Conservation (phyloP, 2,113 vertebrate species). For the Nothobranchius kuhntae region DNA sequence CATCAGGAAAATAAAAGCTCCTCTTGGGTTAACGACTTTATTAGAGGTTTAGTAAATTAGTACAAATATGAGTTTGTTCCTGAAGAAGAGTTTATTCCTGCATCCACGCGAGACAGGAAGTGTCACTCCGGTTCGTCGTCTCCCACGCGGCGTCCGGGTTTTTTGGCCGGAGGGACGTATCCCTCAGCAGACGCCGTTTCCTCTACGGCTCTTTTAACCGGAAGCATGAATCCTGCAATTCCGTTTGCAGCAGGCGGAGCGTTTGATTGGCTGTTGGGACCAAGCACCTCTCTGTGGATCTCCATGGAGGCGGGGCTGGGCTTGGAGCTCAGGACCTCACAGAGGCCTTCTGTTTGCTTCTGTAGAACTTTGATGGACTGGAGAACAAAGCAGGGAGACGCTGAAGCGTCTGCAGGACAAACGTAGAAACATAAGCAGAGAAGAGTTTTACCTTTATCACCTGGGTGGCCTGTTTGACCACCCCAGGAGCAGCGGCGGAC, state of each 20-base stretch:
- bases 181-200: conserved; percentile 44
- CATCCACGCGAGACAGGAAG: background rate
- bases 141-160: background rate
- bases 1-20: no score
- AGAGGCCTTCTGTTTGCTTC: conserved; percentile 86
- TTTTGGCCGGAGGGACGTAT: conserved; percentile 44
- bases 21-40: no score
- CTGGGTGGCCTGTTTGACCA: conserved; percentile 77
- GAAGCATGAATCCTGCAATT: conserved; percentile 3
- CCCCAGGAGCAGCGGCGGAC: conserved; percentile 71
- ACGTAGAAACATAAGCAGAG: background rate
- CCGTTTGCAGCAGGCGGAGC: background rate
- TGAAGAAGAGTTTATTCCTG: background rate
- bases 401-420: background rate
- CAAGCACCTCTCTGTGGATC: conserved; percentile 74
- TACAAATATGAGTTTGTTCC: no score
- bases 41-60: no score
- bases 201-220: conserved; percentile 56
- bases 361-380: conserved; percentile 83
- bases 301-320: conserved; percentile 76
- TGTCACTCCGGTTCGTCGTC: conserved; percentile 1
- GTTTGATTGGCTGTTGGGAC: conserved; percentile 14
- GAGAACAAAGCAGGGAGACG: background rate
- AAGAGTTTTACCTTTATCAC: conserved; percentile 83
- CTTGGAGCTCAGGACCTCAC: conserved; percentile 79